Percentiles rank a stretch among this genome's conserved stretches.
phyloP scores from a whole-genome alignment of 92 coral and sea anemone species.

The Parazoanthus atlanticus region DNA sequence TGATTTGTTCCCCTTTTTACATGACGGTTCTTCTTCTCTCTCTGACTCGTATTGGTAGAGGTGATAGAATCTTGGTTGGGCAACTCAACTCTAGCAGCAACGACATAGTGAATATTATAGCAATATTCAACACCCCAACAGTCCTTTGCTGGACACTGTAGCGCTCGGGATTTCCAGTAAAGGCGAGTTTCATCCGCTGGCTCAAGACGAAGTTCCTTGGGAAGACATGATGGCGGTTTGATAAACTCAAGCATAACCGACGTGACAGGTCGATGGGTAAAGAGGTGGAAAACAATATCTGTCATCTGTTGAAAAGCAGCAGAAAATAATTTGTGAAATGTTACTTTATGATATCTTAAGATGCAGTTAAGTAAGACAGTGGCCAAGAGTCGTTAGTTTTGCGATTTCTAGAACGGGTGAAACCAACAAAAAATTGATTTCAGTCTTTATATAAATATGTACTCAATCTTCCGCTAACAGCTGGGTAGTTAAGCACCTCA shows the following conservation, averaged over 20 bases:
- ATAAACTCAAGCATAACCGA: slow-evolving; percentile 16
- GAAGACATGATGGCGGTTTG: not conserved
- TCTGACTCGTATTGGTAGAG: not conserved
- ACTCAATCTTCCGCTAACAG: too few relatives aligned
- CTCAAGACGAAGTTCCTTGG: slow-evolving; percentile 33
- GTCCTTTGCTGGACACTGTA: slow-evolving; percentile 27
- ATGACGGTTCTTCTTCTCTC: not conserved
- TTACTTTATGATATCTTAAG: too few relatives aligned
- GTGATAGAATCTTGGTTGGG: not conserved
- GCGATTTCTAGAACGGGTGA: too few relatives aligned
- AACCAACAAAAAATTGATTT: too few relatives aligned
- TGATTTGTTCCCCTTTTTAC: slow-evolving; percentile 39
- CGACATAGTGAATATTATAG: slow-evolving; percentile 45
- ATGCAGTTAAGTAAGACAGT: too few relatives aligned
- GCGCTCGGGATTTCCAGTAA: slow-evolving; percentile 48
- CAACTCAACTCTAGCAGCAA: not conserved
- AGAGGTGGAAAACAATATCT: slow-evolving; percentile 8
- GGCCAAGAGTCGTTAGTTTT: too few relatives aligned
- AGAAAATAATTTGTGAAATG: not conserved
- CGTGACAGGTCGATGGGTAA: not conserved
- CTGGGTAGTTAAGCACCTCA: too few relatives aligned
- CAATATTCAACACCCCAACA: slow-evolving; percentile 39
- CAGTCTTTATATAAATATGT: too few relatives aligned
- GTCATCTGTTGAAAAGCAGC: not conserved
- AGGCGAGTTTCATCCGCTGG: not conserved